Evolutionary conservation across 1,140 invertebrate genomes (phyloP).

Genomic region (Probaryconus sp.): DNA sequence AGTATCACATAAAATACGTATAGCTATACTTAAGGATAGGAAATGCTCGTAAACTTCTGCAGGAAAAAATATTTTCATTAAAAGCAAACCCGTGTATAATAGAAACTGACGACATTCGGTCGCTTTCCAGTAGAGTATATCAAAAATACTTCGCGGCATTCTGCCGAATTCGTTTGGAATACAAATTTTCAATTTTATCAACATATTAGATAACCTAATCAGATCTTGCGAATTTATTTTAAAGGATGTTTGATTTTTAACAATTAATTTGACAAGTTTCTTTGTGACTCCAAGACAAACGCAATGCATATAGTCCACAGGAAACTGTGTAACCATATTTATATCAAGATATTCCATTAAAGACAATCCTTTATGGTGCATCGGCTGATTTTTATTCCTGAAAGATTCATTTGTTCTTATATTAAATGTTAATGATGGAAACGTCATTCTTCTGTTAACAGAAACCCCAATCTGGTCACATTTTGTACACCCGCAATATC

Average conservation of each 20-base stretch:
- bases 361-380: constrained; percentile 15
- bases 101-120: too few species aligned
- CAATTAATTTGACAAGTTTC: constrained; percentile 13
- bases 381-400: neutral
- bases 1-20: too few species aligned
- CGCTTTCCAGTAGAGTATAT: constrained; percentile 20
- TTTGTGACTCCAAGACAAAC: constrained; percentile 22
- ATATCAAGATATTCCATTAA: constrained; percentile 14
- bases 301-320: constrained; percentile 29
- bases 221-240: neutral
- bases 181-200: constrained; percentile 2
- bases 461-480: constrained; percentile 7
- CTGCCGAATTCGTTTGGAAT: constrained; percentile 15
- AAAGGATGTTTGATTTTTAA: neutral
- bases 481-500: constrained; percentile 9
- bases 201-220: constrained; percentile 10
- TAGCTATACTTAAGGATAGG: too few species aligned
- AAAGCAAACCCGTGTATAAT: too few species aligned
- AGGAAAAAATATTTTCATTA: too few species aligned
- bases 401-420: constrained; percentile 25
- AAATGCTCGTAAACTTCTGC: too few species aligned
- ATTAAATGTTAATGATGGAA: neutral
- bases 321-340: constrained; percentile 31
- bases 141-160: constrained; percentile 15
- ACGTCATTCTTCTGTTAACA: constrained; percentile 6